These are phyloP conservation scores for Andrena praecox DNA, from an alignment of 2,888 invertebrate species.

Conservation along the genomic window DNA sequence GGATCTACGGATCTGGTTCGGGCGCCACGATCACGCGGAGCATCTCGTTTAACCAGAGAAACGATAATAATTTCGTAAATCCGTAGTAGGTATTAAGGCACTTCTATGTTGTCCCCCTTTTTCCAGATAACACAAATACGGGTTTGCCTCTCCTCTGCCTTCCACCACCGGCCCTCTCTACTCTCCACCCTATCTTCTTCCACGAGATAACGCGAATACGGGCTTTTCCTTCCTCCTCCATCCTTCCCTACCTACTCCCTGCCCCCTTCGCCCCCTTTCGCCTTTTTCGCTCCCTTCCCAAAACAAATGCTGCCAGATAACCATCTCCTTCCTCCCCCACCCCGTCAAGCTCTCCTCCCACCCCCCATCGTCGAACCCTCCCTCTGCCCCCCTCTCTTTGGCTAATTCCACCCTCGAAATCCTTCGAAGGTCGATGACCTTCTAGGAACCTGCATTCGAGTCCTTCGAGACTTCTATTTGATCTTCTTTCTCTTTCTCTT, in stretches of 20 bases:
- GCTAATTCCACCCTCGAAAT: conserved; percentile 60
- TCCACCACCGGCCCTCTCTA: not conserved
- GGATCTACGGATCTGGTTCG: conserved; percentile 41
- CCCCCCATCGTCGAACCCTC: not conserved
- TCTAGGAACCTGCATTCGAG: conserved; percentile 21
- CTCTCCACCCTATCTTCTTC: not conserved
- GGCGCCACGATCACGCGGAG: conserved; percentile 36
- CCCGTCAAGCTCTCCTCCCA: not conserved
- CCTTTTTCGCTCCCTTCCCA: conserved; percentile 21
- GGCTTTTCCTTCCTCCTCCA: conserved; percentile 35
- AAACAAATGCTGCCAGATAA: conserved; percentile 72
- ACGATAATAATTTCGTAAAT: conserved; percentile 72
- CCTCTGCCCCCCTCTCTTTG: conserved; percentile 12
- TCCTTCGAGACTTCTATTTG: conserved; percentile 30
- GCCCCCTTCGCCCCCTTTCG: not conserved
- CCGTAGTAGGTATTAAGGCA: conserved; percentile 66
- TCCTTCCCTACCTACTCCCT: not conserved
- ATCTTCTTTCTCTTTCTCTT: conserved; percentile 27
- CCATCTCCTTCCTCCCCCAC: conserved; percentile 34
- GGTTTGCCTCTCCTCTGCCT: conserved; percentile 27
- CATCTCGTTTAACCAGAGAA: conserved; percentile 65
- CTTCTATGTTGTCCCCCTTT: conserved; percentile 67
- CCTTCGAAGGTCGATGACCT: conserved; percentile 54
- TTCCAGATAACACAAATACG: conserved; percentile 68
- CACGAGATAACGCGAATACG: conserved; percentile 67